Conservation (phyloP, 2,113 vertebrate species). For the Lophochroa leadbeateri region DNA sequence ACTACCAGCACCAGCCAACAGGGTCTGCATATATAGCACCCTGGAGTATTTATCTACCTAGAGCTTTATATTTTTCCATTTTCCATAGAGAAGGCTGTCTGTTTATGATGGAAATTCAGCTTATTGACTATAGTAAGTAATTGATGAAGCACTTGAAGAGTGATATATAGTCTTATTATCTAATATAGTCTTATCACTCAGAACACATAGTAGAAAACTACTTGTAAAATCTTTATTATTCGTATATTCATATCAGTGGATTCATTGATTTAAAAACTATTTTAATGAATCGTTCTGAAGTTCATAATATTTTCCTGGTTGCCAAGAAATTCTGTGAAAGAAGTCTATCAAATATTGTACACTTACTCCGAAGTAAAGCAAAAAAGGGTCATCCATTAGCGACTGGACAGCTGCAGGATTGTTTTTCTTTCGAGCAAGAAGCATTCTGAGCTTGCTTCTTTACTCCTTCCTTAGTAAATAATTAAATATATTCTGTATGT, state of each 20-base stretch:
- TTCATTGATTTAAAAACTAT: constrained; percentile 56
- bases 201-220: neutral
- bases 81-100: neutral
- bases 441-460: neutral
- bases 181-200: neutral
- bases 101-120: constrained; percentile 20
- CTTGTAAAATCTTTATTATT: constrained; percentile 54
- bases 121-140: constrained; percentile 17
- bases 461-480: neutral
- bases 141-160: constrained; percentile 21
- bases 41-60: neutral
- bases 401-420: neutral
- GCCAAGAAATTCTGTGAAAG: neutral
- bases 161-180: neutral
- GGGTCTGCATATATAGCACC: neutral
- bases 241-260: constrained; percentile 36
- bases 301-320: neutral
- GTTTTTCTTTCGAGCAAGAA: neutral
- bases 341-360: neutral
- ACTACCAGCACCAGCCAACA: neutral
- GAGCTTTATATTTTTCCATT: neutral
- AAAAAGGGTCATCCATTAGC: neutral
- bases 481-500: neutral
- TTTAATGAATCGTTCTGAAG: constrained; percentile 38
- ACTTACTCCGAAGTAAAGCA: neutral